phyloP scores from a whole-genome alignment of 2,888 invertebrate genomes.

The Hyposoter dolosus region DNA sequence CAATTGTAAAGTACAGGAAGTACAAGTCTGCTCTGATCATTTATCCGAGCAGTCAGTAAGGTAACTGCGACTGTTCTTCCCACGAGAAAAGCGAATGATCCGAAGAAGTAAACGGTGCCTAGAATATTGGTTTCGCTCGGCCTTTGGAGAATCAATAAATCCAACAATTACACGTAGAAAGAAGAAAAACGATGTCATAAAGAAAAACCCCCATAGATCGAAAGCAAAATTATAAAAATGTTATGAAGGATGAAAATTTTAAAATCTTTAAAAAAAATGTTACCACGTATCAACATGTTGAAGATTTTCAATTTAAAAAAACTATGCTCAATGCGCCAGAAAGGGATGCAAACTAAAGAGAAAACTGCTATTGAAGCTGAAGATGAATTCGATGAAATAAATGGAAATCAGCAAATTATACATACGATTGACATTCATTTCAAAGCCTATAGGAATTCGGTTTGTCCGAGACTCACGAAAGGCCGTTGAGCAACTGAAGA shows the following conservation, averaged over 20 bases:
- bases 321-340: neutral
- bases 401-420: slow-evolving; percentile 9
- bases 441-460: slow-evolving; percentile 7
- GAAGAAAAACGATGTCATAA: slow-evolving; percentile 1
- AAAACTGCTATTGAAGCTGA: neutral
- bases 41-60: slow-evolving; percentile 85
- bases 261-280: neutral
- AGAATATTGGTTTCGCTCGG: slow-evolving; percentile 76
- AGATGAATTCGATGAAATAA: neutral
- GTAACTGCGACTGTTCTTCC: slow-evolving; percentile 85
- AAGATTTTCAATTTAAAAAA: neutral
- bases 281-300: neutral
- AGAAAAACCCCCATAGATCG: neutral
- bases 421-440: neutral
- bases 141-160: slow-evolving; percentile 61
- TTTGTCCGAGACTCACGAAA: slow-evolving; percentile 86
- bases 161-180: neutral
- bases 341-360: neutral
- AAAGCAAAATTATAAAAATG: neutral
- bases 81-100: slow-evolving; percentile 85
- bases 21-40: slow-evolving; percentile 84
- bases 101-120: slow-evolving; percentile 85
- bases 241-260: neutral
- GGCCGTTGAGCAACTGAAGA: slow-evolving; percentile 89
- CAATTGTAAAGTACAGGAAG: slow-evolving; percentile 84